phyloP scores from a whole-genome alignment of 2,797 vertebrate species.

The Argentina silus region DNA sequence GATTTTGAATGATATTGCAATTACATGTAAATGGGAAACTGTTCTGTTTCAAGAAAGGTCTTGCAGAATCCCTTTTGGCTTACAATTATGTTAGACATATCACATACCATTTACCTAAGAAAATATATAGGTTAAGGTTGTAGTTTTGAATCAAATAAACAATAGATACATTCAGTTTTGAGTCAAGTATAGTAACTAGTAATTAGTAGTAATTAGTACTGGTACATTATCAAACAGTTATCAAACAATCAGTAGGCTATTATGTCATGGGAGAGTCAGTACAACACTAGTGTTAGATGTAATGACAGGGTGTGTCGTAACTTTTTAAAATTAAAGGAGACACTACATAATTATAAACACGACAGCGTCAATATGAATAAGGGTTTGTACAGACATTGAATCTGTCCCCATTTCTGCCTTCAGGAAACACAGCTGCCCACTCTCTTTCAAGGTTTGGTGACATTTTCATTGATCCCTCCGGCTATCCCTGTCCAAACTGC shows the following conservation, averaged over 20 bases:
- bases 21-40: neutral
- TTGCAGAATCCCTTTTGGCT: neutral
- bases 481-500: slow-evolving; percentile 59
- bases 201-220: too few relatives aligned
- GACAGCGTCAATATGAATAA: neutral
- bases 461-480: slow-evolving; percentile 64
- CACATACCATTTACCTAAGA: neutral
- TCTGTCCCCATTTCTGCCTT: slow-evolving; percentile 36
- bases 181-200: too few relatives aligned
- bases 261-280: too few relatives aligned
- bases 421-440: slow-evolving; percentile 59
- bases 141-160: too few relatives aligned
- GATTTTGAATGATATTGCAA: neutral
- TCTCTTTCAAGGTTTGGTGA: slow-evolving; percentile 71
- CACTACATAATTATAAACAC: neutral
- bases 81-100: neutral
- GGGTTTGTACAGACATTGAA: neutral
- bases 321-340: neutral
- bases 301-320: neutral
- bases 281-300: too few relatives aligned
- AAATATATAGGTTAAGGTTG: neutral
- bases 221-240: too few relatives aligned
- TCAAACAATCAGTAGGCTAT: too few relatives aligned
- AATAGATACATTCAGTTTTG: too few relatives aligned
- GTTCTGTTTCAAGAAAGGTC: neutral